These are phyloP conservation scores for Leptinotarsa peninsularis DNA, from an alignment of 2,888 invertebrate genomes.

Conservation along the genomic window DNA sequence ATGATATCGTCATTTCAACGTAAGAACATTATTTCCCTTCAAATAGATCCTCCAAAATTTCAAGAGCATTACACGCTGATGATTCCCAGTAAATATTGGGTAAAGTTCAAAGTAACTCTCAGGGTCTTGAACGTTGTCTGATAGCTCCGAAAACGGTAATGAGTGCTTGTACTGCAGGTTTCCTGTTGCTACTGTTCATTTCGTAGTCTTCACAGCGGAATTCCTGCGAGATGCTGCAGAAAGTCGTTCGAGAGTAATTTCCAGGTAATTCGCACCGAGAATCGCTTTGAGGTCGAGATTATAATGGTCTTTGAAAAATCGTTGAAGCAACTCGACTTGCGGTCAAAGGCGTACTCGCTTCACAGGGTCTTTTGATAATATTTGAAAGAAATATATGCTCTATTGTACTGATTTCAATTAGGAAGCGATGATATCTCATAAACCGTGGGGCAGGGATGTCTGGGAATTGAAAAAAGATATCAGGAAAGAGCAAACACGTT, in stretches of 20 bases:
- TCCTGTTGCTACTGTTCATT: slow-evolving; percentile 51
- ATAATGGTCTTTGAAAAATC: slow-evolving; percentile 38
- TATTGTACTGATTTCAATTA: not conserved
- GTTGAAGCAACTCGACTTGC: slow-evolving; percentile 33
- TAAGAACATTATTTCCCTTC: no score
- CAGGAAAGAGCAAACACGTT: no score
- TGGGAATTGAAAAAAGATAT: no score
- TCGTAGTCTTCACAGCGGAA: slow-evolving; percentile 2
- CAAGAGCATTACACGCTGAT: not conserved
- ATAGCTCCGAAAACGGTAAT: slow-evolving; percentile 52
- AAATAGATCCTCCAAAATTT: no score
- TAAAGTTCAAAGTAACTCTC: slow-evolving; percentile 14
- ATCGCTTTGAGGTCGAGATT: slow-evolving; percentile 38
- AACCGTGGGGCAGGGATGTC: no score
- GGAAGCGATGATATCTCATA: not conserved
- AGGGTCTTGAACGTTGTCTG: slow-evolving; percentile 21
- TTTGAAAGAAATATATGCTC: not conserved
- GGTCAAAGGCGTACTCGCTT: slow-evolving; percentile 31
- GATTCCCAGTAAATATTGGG: not conserved
- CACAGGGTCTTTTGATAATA: not conserved
- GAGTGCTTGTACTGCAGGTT: slow-evolving; percentile 62
- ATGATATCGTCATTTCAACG: no score
- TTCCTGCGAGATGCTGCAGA: slow-evolving; percentile 34
- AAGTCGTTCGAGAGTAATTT: slow-evolving; percentile 62
- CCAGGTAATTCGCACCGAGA: slow-evolving; percentile 62